These are phyloP conservation scores for Trogon melanurus DNA, from an alignment of 2,113 vertebrate genomes.

Conservation along the genomic window DNA sequence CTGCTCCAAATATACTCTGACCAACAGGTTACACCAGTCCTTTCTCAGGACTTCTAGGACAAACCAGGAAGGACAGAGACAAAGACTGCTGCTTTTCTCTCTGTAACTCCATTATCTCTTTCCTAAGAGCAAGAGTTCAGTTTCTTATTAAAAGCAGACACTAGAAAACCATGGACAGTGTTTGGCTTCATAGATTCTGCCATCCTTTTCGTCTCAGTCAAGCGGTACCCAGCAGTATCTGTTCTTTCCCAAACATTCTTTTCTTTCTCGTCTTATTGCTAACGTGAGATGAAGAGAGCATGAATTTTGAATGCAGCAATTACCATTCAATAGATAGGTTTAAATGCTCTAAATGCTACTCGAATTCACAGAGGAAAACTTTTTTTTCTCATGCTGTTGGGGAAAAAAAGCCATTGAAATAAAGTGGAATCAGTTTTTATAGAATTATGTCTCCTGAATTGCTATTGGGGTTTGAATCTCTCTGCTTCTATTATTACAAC, in stretches of 20 bases:
- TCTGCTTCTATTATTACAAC: background rate
- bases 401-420: background rate
- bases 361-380: slow-evolving; percentile 20
- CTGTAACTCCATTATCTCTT: background rate
- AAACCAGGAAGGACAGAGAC: background rate
- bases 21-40: background rate
- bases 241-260: background rate
- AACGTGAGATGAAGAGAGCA: background rate
- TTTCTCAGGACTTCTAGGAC: background rate
- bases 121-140: background rate
- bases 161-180: background rate
- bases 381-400: background rate
- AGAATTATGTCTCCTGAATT: background rate
- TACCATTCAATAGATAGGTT: slow-evolving; percentile 7
- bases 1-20: background rate
- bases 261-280: background rate
- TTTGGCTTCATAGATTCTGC: background rate
- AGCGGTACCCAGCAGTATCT: background rate
- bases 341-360: slow-evolving; percentile 26
- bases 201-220: background rate
- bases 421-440: background rate
- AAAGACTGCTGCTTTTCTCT: background rate
- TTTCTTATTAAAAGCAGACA: background rate
- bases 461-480: background rate
- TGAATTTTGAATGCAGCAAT: slow-evolving; percentile 47